These are phyloP conservation scores for Champsocephalus esox DNA, from an alignment of 2,797 vertebrate species.

Conservation along the genomic window DNA sequence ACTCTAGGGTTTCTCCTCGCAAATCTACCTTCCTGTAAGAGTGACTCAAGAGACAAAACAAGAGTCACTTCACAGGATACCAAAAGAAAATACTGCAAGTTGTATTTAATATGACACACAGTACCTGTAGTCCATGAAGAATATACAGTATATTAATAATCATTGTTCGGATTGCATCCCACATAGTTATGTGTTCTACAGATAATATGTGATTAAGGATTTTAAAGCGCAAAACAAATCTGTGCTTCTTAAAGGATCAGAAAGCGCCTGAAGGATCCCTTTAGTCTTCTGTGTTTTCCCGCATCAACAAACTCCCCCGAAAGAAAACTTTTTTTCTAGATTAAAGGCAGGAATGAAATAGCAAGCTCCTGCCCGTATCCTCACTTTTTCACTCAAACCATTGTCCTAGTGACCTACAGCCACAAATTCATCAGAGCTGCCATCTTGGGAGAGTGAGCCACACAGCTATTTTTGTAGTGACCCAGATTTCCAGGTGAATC, in stretches of 20 bases:
- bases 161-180: constrained; percentile 48
- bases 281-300: constrained; percentile 59
- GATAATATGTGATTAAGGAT: constrained; percentile 69
- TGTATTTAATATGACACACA: constrained; percentile 16
- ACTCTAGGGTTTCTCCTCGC: constrained; percentile 36
- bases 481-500: constrained; percentile 82
- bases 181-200: constrained; percentile 50
- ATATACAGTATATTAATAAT: constrained; percentile 33
- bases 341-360: constrained; percentile 45
- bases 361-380: constrained; percentile 18
- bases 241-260: constrained; percentile 79
- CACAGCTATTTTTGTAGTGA: constrained; percentile 82
- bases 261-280: constrained; percentile 61
- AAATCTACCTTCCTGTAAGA: constrained; percentile 39
- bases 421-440: constrained; percentile 77
- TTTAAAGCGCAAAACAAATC: constrained; percentile 71
- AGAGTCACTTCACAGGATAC: neutral
- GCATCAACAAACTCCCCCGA: constrained; percentile 52
- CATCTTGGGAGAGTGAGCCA: constrained; percentile 73
- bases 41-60: constrained; percentile 18
- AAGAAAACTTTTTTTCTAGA: constrained; percentile 47
- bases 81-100: neutral
- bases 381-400: constrained; percentile 38
- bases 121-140: constrained; percentile 17
- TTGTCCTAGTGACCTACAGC: constrained; percentile 83